Base-by-base conservation (phyloP, 2,888 invertebrate species). In the Heliconius cydno region DNA sequence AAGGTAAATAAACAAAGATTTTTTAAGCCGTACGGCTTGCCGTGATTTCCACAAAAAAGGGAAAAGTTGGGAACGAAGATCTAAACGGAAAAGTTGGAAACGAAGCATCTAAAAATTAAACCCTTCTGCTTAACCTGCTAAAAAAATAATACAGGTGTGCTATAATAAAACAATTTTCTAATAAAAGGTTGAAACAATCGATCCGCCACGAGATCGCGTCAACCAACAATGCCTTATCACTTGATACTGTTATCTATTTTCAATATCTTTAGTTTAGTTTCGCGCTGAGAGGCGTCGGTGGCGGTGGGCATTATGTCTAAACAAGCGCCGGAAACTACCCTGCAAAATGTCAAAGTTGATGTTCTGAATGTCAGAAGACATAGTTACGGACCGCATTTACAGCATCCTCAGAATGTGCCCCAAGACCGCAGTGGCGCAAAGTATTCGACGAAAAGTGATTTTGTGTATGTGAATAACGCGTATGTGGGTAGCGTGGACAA, bases 391-490 rank as follows among this genome's bases (percentile, higher is more conserved):
- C 84, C 85, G 19, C 67, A 78, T 82, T 13, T 75, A n/a, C 63
- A 72, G 12, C 79, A 79, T 30, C 67, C 28, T 1, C 41, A 60
- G 30, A 25, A 65, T 5, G 60, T 28, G 1, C 38, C 28, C 13
- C 57, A 25, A 6, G 38, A 34, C 25, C 25, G 65, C 46, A 30
- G 67, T 34, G 67, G 34, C 13, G 60, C 76, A 9, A 60, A 74
- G 7, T 73, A 76, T 60, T 60, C 77, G 3, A 72, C 52, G 15
- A 78, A 65, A 52, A 81, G 80, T 76, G 89, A 92, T 9, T 92
- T 88, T 86, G 91, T 90, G 77, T 94, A 91, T 84, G 91, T 91
- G 84, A 94, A 94, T 80, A 82, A 86, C 3, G 93, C 90, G 0
- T 94, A 87, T 84, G 89, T 88, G 0, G 93, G 92, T 15, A 94